These are phyloP conservation scores for Stichopus horrens DNA, from an alignment of 53 echinoderm and acorn worm genomes.

Conservation along the genomic window DNA sequence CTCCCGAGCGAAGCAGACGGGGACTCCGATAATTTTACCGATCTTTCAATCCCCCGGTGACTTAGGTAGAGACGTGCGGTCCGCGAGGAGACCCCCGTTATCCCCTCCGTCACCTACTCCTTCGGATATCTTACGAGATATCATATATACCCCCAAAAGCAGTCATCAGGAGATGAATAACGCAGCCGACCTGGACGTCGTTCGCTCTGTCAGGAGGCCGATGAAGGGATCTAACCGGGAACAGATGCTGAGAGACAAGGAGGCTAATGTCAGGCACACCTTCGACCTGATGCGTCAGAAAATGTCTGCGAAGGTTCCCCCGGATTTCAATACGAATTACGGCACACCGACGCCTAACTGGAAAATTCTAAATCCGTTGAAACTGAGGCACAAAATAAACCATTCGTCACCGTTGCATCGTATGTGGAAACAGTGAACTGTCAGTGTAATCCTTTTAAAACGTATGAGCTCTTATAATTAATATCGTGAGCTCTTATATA, in stretches of 20 bases:
- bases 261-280: constrained; percentile 72
- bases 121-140: constrained; percentile 74
- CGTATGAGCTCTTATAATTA: too few species aligned
- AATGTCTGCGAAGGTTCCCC: constrained; percentile 77
- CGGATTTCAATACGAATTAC: constrained; percentile 91
- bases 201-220: constrained; percentile 84
- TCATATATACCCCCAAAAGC: constrained; percentile 46
- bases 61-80: constrained; percentile 44
- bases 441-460: too few species aligned
- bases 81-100: constrained; percentile 63
- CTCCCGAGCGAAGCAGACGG: constrained; percentile 50
- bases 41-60: constrained; percentile 55
- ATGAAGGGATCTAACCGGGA: constrained; percentile 95
- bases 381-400: constrained; percentile 87
- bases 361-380: constrained; percentile 96
- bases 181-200: constrained; percentile 62
- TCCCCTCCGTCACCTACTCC: constrained; percentile 85
- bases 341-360: constrained; percentile 96
- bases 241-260: constrained; percentile 85
- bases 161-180: constrained; percentile 41
- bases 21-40: constrained; percentile 67
- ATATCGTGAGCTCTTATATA: too few species aligned
- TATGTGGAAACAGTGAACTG: constrained; percentile 69
- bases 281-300: constrained; percentile 91
- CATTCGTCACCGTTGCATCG: constrained; percentile 85